Evolutionary conservation across 2,888 invertebrate species (phyloP).

Genomic region (Cephus spinipes): DNA sequence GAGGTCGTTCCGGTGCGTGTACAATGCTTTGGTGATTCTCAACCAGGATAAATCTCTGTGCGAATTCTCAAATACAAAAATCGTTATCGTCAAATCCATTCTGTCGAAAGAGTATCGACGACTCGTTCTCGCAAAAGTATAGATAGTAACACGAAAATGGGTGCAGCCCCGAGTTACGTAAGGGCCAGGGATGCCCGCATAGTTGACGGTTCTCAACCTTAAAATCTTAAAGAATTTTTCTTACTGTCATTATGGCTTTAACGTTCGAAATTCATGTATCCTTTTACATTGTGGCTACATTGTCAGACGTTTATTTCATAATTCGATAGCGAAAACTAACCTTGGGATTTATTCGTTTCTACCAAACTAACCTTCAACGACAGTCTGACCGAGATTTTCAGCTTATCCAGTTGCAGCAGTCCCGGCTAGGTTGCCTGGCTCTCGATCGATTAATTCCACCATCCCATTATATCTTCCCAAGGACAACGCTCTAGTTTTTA

Average conservation of each 20-base stretch:
- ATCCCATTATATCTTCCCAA: background rate
- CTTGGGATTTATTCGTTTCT: background rate
- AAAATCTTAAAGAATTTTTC: background rate
- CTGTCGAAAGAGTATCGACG: conserved; percentile 27
- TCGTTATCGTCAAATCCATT: conserved; percentile 2
- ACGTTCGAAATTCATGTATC: background rate
- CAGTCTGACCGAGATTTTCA: background rate
- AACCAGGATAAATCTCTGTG: background rate
- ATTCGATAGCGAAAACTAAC: background rate
- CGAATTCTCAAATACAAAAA: background rate
- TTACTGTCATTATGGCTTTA: background rate
- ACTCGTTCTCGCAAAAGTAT: conserved; percentile 15
- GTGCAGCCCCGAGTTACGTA: conserved; percentile 36
- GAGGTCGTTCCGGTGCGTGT: background rate
- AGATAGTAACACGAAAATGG: conserved; percentile 29
- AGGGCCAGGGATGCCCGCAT: conserved; percentile 6
- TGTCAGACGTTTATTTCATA: background rate
- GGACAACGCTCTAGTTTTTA: background rate
- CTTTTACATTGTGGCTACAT: background rate
- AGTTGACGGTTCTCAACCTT: background rate
- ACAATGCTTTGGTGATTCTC: background rate
- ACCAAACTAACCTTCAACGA: background rate
- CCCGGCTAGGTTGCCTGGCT: background rate
- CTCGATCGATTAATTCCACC: background rate
- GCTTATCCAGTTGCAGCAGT: background rate